Evolutionary conservation across 2,797 vertebrate species (phyloP).

Genomic region (Syncerus caffer): DNA sequence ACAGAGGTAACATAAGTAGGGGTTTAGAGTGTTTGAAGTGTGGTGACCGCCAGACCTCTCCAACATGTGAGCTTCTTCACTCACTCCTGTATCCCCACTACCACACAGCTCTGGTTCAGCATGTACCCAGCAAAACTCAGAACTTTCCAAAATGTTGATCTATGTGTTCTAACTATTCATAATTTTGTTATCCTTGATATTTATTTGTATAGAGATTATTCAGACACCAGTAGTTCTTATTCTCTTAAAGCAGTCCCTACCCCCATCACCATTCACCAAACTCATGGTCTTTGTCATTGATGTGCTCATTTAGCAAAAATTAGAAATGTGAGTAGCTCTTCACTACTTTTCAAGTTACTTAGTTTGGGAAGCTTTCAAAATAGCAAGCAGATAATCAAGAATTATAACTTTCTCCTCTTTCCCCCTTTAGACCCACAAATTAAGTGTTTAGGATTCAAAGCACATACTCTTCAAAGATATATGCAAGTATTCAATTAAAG

Average conservation of each 20-base stretch:
- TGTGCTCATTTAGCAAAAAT: background rate
- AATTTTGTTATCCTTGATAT: background rate
- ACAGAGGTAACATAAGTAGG: constrained; percentile 80
- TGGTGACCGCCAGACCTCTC: background rate
- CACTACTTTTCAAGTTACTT: background rate
- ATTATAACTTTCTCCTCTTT: background rate
- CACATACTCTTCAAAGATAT: background rate
- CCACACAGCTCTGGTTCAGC: background rate
- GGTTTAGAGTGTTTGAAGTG: background rate
- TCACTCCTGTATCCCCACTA: no score
- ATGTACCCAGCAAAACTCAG: background rate
- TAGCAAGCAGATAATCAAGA: background rate
- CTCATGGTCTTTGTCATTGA: background rate
- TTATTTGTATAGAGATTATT: background rate
- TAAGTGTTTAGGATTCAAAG: background rate
- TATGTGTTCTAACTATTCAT: background rate
- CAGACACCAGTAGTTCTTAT: background rate
- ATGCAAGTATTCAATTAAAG: background rate
- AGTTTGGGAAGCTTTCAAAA: background rate
- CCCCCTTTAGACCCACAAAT: background rate
- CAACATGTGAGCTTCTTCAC: background rate
- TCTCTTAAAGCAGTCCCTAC: background rate
- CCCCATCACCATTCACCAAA: background rate
- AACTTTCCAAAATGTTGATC: background rate
- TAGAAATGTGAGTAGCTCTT: background rate